A percentile compares a stretch with the other conserved stretches of the same genome.
Conservation (phyloP, 2,888 invertebrate species). For the Heliconius erato region DNA sequence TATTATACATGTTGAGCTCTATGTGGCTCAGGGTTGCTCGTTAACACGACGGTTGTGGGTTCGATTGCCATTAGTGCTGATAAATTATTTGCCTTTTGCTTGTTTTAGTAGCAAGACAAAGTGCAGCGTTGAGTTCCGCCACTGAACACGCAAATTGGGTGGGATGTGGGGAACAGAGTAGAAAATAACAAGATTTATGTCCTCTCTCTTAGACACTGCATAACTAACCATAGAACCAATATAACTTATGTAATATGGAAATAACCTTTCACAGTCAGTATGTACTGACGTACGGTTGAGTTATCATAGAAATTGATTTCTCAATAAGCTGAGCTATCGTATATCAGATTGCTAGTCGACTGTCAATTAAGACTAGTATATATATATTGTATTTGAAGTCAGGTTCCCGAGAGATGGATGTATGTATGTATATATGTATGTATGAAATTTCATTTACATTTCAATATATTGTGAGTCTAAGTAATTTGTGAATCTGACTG, state of each 20-base stretch:
- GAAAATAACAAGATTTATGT: too few relatives aligned
- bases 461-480: constrained; percentile 6
- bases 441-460: not conserved
- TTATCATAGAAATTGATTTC: constrained; percentile 14
- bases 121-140: too few relatives aligned
- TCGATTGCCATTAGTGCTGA: not conserved
- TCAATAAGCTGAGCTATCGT: not conserved
- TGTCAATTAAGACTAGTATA: constrained; percentile 25
- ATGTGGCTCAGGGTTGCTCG: not conserved
- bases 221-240: not conserved
- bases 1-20: not conserved
- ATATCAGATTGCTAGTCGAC: constrained; percentile 18
- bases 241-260: not conserved
- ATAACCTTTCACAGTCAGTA: not conserved
- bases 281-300: not conserved
- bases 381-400: constrained; percentile 15
- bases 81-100: too few relatives aligned
- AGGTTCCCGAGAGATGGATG: not conserved
- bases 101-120: too few relatives aligned
- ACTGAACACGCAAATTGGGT: too few relatives aligned
- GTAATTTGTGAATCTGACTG: constrained; percentile 10
- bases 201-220: not conserved
- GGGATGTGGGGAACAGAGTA: too few relatives aligned
- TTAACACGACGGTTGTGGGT: not conserved
- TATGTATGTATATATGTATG: not conserved